Conservation (phyloP, 2,888 invertebrate species). For the Melinopterus prodromus region DNA sequence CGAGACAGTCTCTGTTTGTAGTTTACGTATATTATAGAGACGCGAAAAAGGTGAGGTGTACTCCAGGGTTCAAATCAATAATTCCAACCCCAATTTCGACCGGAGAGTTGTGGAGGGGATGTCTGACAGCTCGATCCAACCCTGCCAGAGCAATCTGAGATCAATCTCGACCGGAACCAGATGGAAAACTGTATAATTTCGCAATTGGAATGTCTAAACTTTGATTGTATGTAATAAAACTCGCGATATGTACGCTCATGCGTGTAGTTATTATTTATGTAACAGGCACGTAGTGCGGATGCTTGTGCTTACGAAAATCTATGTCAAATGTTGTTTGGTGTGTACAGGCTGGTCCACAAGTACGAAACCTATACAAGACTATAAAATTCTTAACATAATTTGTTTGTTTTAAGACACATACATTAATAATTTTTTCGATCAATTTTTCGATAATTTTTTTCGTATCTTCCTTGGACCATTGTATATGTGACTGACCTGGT, state of each 20-base stretch:
- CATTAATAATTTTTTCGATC: too few relatives aligned
- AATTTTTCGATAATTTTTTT: too few relatives aligned
- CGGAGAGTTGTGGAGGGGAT: not conserved
- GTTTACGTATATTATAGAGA: not conserved
- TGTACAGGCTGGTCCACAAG: not conserved
- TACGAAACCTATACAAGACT: too few relatives aligned
- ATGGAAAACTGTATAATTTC: not conserved
- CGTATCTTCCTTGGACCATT: too few relatives aligned
- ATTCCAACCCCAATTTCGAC: not conserved
- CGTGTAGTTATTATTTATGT: not conserved
- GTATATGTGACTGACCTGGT: too few relatives aligned
- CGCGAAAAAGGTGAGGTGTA: not conserved
- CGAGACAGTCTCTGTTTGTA: not conserved
- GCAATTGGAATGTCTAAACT: not conserved
- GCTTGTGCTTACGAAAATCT: not conserved
- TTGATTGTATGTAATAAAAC: not conserved
- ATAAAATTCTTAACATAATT: too few relatives aligned
- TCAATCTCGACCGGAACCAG: not conserved
- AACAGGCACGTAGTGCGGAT: not conserved
- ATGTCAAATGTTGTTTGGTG: not conserved
- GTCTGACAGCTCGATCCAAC: not conserved
- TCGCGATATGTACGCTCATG: not conserved
- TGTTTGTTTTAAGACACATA: too few relatives aligned
- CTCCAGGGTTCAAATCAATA: not conserved
- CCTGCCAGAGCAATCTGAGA: not conserved